Evolutionary conservation across 2,113 vertebrate species (phyloP), one percentile per base, ranked within the genome.

Genomic region (Sander vitreus): DNA sequence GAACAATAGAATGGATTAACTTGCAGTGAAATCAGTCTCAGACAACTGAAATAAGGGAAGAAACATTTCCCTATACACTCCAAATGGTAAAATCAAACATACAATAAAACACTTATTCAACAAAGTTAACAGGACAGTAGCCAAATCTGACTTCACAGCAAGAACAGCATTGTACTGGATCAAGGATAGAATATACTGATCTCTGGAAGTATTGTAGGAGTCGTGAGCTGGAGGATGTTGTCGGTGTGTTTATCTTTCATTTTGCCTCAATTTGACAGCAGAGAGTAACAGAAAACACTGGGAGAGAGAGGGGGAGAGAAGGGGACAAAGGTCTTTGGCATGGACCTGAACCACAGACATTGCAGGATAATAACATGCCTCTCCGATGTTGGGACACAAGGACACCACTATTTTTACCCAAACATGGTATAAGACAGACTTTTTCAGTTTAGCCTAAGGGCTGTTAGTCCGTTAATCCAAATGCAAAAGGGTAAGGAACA

Each of bases 361-460:
- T n/a, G 16, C 57, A 54, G 18, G 66, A 53, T 27, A 54, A 53
- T 39, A 47, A 64, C 16, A 6, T 2, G 1, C n/a, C 11, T 55
- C 27, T 47, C 21, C 59, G 5, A 48, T 57, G 33, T 30, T 53
- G 14, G 45, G 9, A 72, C 43, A 53, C 13, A 14, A 67, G 55
- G 51, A 59, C 6, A 21, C 4, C 23, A 53, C 53, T 83, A 71
- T 82, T 68, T 71, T 60, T 71, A 59, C 53, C 18, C 55, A 77
- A 48, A 69, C 67, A 66, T 64, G n/a, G 59, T 72, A 18, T 13
- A 36, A 69, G 23, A 55, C 36, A 36, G 6, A 6, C 3, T 3
- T 65, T 63, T 64, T 64, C 7, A 23, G 16, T 27, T 30, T 18
- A 47, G 72, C 79, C 50, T 47, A 0, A 39, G 71, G 51, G 65